Evolutionary conservation across 1,140 invertebrate genomes (phyloP), one percentile per base, ranked within the genome.

Genomic region (Varroa destructor): DNA sequence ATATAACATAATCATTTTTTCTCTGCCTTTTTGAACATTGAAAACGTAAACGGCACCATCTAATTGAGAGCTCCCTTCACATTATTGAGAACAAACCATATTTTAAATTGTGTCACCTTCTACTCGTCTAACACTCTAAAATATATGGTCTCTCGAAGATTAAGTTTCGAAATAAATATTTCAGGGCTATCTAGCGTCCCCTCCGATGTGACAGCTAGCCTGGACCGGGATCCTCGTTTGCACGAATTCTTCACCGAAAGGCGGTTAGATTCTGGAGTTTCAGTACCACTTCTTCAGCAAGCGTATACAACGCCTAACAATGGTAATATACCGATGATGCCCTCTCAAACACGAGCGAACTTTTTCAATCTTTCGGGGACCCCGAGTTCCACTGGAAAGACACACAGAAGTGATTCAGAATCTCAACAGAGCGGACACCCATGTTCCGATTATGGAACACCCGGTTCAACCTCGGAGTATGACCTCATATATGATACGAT

Each of bases 301-400:
- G 40, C 40, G 12, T 67, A 67, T 46, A 67, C 61, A 1, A 2
- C 46, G 46, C 46, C 61, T 2, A 67, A 67, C 37, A 46, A 43
- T 12, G 14, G 61, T 37, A 12, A 12, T 5, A 40, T 67, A 46
- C 61, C 61, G 12, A 67, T 67, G 61, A 67, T 37, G 40, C 61
- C 61, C 12, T 67, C 61, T 37, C 61, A 67, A 37, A 40, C 40
- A 40, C 40, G 61, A 37, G 40, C 61, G 40, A 67, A 67, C 61
- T 67, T 43, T 37, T 67, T 46, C 2, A 40, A 67, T 37, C 61
- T 40, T 12, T 67, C 61, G 40, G 12, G 61, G 12, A 67, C 61
- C 40, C 61, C 61, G 61, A 67, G 61, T 46, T 67, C 61, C 8
- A 67, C 61, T 12, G 61, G 46, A 46, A 67, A 67, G 46, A 67